Evolutionary conservation across 2,888 invertebrate species (phyloP).

Genomic region (Rugalucina vietnamica): DNA sequence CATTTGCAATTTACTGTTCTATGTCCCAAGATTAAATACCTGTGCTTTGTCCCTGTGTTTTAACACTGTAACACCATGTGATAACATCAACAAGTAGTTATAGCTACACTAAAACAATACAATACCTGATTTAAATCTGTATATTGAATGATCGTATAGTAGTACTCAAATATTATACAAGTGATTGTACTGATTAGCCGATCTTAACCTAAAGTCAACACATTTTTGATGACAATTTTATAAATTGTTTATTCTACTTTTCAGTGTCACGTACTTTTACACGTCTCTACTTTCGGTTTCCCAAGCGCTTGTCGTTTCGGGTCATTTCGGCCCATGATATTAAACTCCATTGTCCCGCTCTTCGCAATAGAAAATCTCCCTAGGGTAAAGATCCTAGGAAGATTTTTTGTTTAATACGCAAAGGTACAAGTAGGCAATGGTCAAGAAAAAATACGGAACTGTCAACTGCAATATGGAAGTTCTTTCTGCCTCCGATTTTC

Average conservation of each 20-base stretch:
- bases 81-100: background rate
- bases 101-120: background rate
- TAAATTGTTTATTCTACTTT: background rate
- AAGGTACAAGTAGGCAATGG: too few relatives aligned
- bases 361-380: too few relatives aligned
- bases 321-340: too few relatives aligned
- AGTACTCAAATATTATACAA: background rate
- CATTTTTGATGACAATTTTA: background rate
- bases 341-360: too few relatives aligned
- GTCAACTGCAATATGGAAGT: too few relatives aligned
- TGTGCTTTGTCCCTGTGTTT: background rate
- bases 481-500: too few relatives aligned
- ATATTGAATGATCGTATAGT: background rate
- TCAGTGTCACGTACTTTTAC: too few relatives aligned
- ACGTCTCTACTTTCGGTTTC: constrained; percentile 4
- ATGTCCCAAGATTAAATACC: background rate
- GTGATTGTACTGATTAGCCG: background rate
- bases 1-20: background rate
- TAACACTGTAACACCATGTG: background rate
- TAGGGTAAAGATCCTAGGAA: too few relatives aligned
- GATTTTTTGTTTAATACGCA: too few relatives aligned
- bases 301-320: background rate
- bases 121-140: background rate
- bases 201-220: background rate
- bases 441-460: too few relatives aligned